A percentile compares a stretch with the other conserved stretches of the same genome.
Conservation (phyloP, 2,888 invertebrate species). For the Scotopteryx bipunctaria region DNA sequence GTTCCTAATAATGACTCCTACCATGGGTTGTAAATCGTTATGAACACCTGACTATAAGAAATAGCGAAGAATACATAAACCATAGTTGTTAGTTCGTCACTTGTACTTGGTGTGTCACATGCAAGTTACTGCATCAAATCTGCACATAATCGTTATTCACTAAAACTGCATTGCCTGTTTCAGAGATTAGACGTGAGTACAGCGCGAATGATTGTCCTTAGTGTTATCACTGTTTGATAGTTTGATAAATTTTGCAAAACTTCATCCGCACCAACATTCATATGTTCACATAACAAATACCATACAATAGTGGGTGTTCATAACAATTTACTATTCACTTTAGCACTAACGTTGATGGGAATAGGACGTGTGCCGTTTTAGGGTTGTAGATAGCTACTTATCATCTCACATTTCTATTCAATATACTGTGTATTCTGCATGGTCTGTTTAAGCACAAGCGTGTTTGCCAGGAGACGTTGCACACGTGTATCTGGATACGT, state of each 20-base stretch:
- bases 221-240: constrained; percentile 68
- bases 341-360: constrained; percentile 57
- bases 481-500: constrained; percentile 40
- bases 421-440: constrained; percentile 32
- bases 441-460: constrained; percentile 33
- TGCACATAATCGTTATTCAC: constrained; percentile 44
- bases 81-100: constrained; percentile 25
- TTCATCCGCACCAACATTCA: constrained; percentile 60
- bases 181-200: constrained; percentile 83
- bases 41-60: constrained; percentile 64
- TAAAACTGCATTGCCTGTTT: constrained; percentile 77
- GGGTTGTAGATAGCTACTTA: constrained; percentile 44
- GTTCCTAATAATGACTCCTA: neutral
- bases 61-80: constrained; percentile 30
- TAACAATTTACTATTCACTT: constrained; percentile 71
- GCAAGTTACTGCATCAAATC: constrained; percentile 8
- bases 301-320: constrained; percentile 71
- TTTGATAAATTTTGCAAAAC: constrained; percentile 55
- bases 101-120: constrained; percentile 17
- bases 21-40: constrained; percentile 60
- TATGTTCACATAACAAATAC: constrained; percentile 54
- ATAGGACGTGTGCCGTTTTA: constrained; percentile 42
- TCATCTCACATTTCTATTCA: constrained; percentile 29
- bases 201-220: constrained; percentile 71
- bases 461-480: constrained; percentile 37